Base-by-base conservation (phyloP, 2,797 vertebrate species). In the Amphiprion clarkii region DNA sequence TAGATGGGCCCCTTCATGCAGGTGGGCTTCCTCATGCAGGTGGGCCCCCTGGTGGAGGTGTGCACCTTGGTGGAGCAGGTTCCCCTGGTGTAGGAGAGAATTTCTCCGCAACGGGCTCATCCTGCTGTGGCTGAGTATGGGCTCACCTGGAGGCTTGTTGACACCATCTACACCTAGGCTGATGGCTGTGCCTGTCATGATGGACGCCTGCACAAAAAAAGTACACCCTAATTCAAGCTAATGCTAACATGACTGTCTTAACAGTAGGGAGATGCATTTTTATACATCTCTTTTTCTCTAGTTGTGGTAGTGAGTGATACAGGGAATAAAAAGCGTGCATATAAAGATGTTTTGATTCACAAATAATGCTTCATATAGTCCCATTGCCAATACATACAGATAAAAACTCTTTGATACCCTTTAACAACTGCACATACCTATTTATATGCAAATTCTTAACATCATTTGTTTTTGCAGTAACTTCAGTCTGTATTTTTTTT, bases 151-250 rank as follows among this genome's bases (percentile, higher is more conserved):
- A 71, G 95, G 83, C 71, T 96, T 96, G 85, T 87, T 93, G 53
- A 79, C 81, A 40, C 95, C 94, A 1, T 98, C 96, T 6, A 97
- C 94, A n/a, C 96, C 96, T 83, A 96, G 87, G 59, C 92, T 97
- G 68, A 97, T 97, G 74, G 97, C 96, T 0, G 96, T 95, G 70
- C 98, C 98, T 0, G 96, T 97, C 98, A 98, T 98, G 90, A 99
- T 99, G 78, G 98, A 99, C 0, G 97, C 97, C 98, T 99, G 86
- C 0, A 53, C 23, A 27, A 11, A 55, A 39, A 67, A 36, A 67
- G 23, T 27, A 27, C 27, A 27, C 27, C 3, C 6, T 36, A 17
- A 9, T 19, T 14, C 36, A 19, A 40, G 36, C 5, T 27, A 3
- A 29, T 5, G 12, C 9, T 31, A 21, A 10, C n/a, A 21, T 5